Evolutionary conservation across 1,140 invertebrate genomes (phyloP).

Genomic region (Heliconius hewitsoni): DNA sequence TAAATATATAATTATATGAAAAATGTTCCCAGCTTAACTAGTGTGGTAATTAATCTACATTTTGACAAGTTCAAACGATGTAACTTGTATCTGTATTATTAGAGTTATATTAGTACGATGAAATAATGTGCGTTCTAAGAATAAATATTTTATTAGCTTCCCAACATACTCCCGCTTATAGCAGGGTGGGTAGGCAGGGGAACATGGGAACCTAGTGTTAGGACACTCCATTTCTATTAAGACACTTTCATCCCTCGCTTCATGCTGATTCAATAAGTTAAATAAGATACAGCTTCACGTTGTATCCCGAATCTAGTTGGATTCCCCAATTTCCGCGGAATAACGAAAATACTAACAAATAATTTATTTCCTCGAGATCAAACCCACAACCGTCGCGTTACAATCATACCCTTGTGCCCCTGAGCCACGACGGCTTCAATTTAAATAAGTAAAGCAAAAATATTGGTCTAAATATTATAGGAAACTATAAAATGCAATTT

Average conservation of each 20-base stretch:
- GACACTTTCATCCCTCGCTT: too few species aligned
- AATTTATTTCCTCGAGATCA: too few species aligned
- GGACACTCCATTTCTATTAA: too few species aligned
- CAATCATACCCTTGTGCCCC: too few species aligned
- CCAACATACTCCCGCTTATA: too few species aligned
- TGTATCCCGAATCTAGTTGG: not conserved
- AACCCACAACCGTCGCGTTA: too few species aligned
- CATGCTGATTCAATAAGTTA: too few species aligned
- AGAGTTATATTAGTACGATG: conserved; percentile 15
- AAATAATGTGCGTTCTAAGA: conserved; percentile 21
- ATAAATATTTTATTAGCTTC: not conserved
- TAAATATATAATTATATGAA: conserved; percentile 32
- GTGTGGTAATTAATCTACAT: conserved; percentile 60
- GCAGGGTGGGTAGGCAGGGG: too few species aligned
- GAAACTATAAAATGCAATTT: not conserved
- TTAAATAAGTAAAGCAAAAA: not conserved
- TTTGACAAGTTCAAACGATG: conserved; percentile 47
- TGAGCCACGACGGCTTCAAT: too few species aligned
- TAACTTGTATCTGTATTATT: conserved; percentile 26
- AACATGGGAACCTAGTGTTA: too few species aligned
- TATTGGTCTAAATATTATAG: not conserved
- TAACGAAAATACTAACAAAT: too few species aligned
- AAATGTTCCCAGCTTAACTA: conserved; percentile 63
- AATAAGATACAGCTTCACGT: too few species aligned
- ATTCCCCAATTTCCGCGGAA: not conserved